These are phyloP conservation scores for Elmis aenea DNA, from an alignment of 2,888 invertebrate genomes.

Conservation along the genomic window DNA sequence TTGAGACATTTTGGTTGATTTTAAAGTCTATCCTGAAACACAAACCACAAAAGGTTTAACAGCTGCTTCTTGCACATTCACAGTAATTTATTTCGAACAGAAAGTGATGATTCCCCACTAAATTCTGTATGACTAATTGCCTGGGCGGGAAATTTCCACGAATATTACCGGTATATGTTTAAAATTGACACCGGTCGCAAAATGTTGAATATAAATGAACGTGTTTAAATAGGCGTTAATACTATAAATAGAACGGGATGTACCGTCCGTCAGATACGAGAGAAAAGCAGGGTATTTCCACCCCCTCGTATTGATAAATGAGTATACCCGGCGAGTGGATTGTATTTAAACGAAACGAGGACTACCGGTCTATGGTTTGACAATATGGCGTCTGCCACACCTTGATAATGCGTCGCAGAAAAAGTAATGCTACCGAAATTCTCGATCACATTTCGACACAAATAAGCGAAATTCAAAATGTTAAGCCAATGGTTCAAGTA, in stretches of 20 bases:
- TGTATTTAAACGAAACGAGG: conserved; percentile 15
- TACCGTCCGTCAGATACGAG: conserved; percentile 21
- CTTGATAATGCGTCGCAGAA: conserved; percentile 43
- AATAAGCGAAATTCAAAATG: conserved; percentile 3
- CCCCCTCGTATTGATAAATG: conserved; percentile 36
- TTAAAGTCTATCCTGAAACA: conserved; percentile 42
- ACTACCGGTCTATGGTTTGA: conserved; percentile 29
- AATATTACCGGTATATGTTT: too few relatives aligned
- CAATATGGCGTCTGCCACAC: conserved; percentile 49
- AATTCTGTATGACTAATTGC: too few relatives aligned
- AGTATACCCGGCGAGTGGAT: conserved; percentile 23
- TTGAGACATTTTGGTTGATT: conserved; percentile 45
- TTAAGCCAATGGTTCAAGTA: conserved; percentile 1
- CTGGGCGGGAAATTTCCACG: background rate
- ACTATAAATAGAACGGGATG: conserved; percentile 35
- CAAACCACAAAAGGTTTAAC: too few relatives aligned
- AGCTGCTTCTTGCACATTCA: too few relatives aligned
- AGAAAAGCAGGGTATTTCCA: conserved; percentile 29
- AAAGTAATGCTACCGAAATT: conserved; percentile 7
- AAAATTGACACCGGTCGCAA: too few relatives aligned
- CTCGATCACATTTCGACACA: too few relatives aligned
- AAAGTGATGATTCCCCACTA: too few relatives aligned
- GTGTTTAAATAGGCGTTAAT: too few relatives aligned
- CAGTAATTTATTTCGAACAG: too few relatives aligned
- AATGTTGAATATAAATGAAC: conserved; percentile 3